Evolutionary conservation across 2,113 vertebrate species (phyloP).

Genomic region (Erinaceus europaeus): DNA sequence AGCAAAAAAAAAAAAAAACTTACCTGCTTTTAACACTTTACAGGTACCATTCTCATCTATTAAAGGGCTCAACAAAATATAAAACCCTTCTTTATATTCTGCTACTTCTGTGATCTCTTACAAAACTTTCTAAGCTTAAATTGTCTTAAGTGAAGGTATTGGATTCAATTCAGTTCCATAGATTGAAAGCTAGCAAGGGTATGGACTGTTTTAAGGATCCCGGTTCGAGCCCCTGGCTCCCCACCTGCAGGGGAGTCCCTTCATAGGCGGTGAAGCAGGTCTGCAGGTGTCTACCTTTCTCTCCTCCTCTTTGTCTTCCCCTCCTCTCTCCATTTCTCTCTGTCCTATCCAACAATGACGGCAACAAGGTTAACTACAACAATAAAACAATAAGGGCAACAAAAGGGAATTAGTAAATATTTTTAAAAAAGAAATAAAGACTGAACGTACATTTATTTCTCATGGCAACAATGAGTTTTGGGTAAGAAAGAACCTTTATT

Average conservation of each 20-base stretch:
- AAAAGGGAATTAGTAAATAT: slow-evolving; percentile 2
- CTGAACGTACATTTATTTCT: slow-evolving; percentile 5
- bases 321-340: no score
- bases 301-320: no score
- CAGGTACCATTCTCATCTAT: slow-evolving; percentile 20
- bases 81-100: background rate
- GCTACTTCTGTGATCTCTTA: background rate
- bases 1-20: background rate
- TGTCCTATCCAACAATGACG: no score
- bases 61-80: background rate
- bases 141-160: slow-evolving; percentile 16
- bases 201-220: no score
- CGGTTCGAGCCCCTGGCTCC: no score
- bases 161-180: background rate
- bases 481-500: background rate
- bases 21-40: background rate
- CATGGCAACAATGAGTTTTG: background rate
- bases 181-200: slow-evolving; percentile 21
- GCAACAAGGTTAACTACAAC: no score
- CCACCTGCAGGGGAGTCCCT: no score
- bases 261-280: no score
- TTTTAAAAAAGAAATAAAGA: slow-evolving; percentile 15
- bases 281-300: no score
- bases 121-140: slow-evolving; percentile 19
- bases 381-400: no score